A percentile compares a stretch with the other conserved stretches of the same genome.
Evolutionary conservation across 2,888 invertebrate genomes (phyloP).

Genomic region (Orthonevra nobilis): DNA sequence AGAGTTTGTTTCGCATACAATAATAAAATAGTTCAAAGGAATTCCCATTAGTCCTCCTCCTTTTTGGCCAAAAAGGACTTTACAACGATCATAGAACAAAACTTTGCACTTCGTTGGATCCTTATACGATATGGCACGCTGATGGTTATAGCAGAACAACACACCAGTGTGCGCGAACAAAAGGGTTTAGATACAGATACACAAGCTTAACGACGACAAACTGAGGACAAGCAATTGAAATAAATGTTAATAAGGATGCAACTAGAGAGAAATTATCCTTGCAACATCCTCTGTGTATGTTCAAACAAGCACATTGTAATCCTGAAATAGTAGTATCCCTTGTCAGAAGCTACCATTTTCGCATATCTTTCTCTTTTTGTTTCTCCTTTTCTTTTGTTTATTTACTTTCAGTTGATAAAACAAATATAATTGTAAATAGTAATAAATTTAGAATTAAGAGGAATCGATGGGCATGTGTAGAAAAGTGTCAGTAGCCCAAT

Average conservation of each 20-base stretch:
- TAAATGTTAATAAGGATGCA: constrained; percentile 71
- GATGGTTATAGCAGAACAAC: constrained; percentile 36
- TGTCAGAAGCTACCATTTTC: constrained; percentile 4
- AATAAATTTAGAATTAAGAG: constrained; percentile 51
- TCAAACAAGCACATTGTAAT: constrained; percentile 7
- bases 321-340: constrained; percentile 17
- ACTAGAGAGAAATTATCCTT: constrained; percentile 41
- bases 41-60: constrained; percentile 65
- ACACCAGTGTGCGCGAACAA: constrained; percentile 15
- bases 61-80: constrained; percentile 34
- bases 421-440: constrained; percentile 19
- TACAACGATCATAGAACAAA: constrained; percentile 52
- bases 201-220: constrained; percentile 60
- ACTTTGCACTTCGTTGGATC: constrained; percentile 63
- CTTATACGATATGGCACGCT: constrained; percentile 53
- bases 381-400: constrained; percentile 17
- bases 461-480: constrained; percentile 68
- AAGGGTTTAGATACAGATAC: constrained; percentile 15
- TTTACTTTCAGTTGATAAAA: constrained; percentile 8
- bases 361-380: not conserved
- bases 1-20: not conserved
- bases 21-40: constrained; percentile 61
- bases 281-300: constrained; percentile 23
- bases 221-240: constrained; percentile 57
- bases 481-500: constrained; percentile 52